These are phyloP conservation scores for Ceryle rudis DNA, from an alignment of 2,797 vertebrate genomes.

Conservation along the genomic window DNA sequence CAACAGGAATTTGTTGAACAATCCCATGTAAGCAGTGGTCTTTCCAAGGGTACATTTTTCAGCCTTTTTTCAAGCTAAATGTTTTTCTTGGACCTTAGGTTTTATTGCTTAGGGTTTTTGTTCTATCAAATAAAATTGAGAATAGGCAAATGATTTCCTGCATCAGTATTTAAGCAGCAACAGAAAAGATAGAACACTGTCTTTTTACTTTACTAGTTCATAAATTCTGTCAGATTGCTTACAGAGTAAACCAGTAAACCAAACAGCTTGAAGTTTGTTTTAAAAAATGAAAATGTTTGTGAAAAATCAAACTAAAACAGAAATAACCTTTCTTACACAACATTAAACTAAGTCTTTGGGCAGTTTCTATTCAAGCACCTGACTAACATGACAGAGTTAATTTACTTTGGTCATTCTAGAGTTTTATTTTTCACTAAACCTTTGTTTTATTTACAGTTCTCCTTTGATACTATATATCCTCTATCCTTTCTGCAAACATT, in stretches of 20 bases:
- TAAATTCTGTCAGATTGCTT: slow-evolving; percentile 36
- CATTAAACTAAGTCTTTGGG: not conserved
- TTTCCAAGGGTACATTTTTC: slow-evolving; percentile 81
- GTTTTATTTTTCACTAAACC: not conserved
- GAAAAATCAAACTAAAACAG: slow-evolving; percentile 33
- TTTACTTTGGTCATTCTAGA: not conserved
- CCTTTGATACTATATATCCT: not conserved
- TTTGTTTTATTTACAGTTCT: not conserved
- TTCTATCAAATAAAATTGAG: slow-evolving; percentile 58
- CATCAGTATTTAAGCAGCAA: not conserved
- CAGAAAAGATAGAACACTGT: slow-evolving; percentile 37
- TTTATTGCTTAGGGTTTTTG: slow-evolving; percentile 73
- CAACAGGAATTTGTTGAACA: slow-evolving; percentile 82
- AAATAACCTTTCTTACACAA: slow-evolving; percentile 4
- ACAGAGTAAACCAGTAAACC: slow-evolving; percentile 18
- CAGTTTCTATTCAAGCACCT: not conserved
- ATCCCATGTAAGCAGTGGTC: slow-evolving; percentile 79
- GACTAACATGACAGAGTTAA: slow-evolving; percentile 7
- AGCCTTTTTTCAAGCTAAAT: slow-evolving; percentile 77
- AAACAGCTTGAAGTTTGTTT: slow-evolving; percentile 25
- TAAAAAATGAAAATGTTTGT: slow-evolving; percentile 41
- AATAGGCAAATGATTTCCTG: slow-evolving; percentile 58
- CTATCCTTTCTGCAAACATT: not conserved
- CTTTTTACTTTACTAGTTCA: slow-evolving; percentile 23
- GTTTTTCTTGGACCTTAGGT: slow-evolving; percentile 76